phyloP scores from a whole-genome alignment of 2,888 invertebrate genomes.

The Spilosoma lubricipeda region DNA sequence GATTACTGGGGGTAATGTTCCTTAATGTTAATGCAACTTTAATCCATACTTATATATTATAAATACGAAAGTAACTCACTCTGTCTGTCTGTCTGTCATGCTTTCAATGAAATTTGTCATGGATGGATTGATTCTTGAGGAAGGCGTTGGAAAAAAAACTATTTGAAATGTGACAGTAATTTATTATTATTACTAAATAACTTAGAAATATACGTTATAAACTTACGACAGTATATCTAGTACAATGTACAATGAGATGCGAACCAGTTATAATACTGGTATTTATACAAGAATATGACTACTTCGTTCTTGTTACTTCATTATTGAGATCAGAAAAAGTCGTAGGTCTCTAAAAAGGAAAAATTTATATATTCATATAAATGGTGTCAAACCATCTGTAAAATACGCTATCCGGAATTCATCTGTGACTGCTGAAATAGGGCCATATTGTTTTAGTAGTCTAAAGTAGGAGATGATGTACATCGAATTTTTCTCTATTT shows the following conservation, averaged over 20 bases:
- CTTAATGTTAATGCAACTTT: too few relatives aligned
- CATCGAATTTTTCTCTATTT: too few relatives aligned
- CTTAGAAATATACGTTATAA: conserved; percentile 51
- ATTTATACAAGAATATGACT: background rate
- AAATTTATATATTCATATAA: too few relatives aligned
- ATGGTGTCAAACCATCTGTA: too few relatives aligned
- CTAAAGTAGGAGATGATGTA: background rate
- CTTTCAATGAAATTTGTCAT: too few relatives aligned
- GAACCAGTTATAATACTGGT: conserved; percentile 36
- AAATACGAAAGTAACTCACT: too few relatives aligned
- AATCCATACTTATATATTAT: too few relatives aligned
- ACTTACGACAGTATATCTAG: conserved; percentile 58
- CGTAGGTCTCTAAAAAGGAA: background rate
- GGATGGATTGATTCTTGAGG: too few relatives aligned
- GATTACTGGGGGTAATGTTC: too few relatives aligned
- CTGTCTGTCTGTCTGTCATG: too few relatives aligned
- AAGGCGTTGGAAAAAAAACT: conserved; percentile 23
- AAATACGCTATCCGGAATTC: too few relatives aligned
- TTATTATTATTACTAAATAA: conserved; percentile 66
- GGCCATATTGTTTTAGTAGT: background rate
- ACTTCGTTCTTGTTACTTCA: background rate
- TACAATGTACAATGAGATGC: conserved; percentile 56
- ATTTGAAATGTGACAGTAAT: conserved; percentile 46
- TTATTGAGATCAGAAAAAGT: background rate
- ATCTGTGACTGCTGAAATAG: too few relatives aligned